Percentiles rank a stretch among this genome's conserved stretches.
Conservation (phyloP, 2,113 vertebrate species). For the Loxodonta africana region DNA sequence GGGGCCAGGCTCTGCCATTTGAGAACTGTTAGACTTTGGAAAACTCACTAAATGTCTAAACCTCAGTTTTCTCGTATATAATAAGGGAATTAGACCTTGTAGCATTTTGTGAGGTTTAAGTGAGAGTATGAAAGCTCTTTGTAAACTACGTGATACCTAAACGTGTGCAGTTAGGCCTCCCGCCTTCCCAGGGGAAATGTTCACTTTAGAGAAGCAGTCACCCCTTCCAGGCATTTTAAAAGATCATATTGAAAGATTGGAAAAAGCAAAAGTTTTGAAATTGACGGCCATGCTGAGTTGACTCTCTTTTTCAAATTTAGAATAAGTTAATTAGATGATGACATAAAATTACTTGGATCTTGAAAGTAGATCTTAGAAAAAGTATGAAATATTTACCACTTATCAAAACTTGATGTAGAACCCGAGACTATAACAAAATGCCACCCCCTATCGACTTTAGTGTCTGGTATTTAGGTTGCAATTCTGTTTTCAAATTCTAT, state of each 20-base stretch:
- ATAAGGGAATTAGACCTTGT: background rate
- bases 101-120: background rate
- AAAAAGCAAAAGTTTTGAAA: background rate
- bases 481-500: background rate
- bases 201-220: background rate
- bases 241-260: background rate
- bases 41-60: background rate
- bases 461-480: background rate
- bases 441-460: background rate
- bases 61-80: background rate
- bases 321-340: background rate
- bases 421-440: background rate
- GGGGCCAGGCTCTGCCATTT: too few relatives aligned
- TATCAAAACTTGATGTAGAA: slow-evolving; percentile 38
- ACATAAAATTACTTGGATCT: background rate
- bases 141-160: background rate
- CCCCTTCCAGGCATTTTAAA: too few relatives aligned
- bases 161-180: background rate
- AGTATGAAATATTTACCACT: slow-evolving; percentile 53
- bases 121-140: background rate
- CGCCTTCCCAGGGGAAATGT: background rate
- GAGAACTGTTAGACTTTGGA: background rate
- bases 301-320: background rate
- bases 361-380: slow-evolving; percentile 20
- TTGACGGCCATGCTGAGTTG: background rate